These are phyloP conservation scores for Nymphalis polychloros DNA, from an alignment of 2,888 invertebrate species.

Conservation along the genomic window DNA sequence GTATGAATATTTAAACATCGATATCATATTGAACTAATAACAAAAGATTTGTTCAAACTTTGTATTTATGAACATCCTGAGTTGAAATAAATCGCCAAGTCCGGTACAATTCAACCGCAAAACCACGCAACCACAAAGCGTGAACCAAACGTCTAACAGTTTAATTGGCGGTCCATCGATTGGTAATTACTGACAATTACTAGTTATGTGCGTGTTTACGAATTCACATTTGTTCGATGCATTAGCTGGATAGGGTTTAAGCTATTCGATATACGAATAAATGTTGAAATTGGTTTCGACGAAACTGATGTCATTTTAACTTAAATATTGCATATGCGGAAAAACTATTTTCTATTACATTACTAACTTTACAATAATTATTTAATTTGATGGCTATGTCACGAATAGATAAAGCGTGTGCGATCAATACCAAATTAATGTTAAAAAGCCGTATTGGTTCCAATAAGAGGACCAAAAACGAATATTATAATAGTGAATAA, in stretches of 20 bases:
- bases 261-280: not conserved
- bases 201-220: conserved; percentile 24
- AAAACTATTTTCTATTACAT: too few species aligned
- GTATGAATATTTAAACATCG: too few species aligned
- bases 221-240: conserved; percentile 15
- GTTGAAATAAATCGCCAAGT: conserved; percentile 19
- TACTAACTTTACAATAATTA: too few species aligned
- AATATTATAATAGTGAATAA: too few species aligned
- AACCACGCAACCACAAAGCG: conserved; percentile 21
- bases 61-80: not conserved
- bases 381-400: too few species aligned
- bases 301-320: too few species aligned
- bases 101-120: conserved; percentile 14
- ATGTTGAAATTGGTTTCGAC: not conserved
- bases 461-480: too few species aligned
- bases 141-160: conserved; percentile 29
- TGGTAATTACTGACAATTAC: conserved; percentile 35
- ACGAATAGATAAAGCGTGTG: too few species aligned
- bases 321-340: too few species aligned
- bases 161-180: conserved; percentile 36
- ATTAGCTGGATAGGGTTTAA: conserved; percentile 9
- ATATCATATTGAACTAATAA: not conserved
- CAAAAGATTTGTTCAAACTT: not conserved
- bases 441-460: too few species aligned
- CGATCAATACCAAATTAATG: too few species aligned